Evolutionary conservation across 2,888 invertebrate genomes (phyloP).

Genomic region (Orchesellides sinensis): DNA sequence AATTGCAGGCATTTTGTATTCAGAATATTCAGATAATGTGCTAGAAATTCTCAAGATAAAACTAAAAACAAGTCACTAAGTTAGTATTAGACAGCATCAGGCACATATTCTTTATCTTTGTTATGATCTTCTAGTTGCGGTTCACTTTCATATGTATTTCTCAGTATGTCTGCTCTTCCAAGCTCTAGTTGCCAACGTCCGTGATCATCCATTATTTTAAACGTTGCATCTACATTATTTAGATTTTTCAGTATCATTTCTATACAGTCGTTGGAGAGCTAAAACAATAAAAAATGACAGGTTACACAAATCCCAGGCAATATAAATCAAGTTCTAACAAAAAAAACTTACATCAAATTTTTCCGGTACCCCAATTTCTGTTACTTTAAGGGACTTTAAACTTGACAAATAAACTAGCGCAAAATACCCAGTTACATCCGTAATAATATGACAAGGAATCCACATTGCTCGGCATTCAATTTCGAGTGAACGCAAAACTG

Average conservation of each 20-base stretch:
- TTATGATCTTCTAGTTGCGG: conserved; percentile 64
- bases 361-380: conserved; percentile 67
- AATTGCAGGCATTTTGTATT: not conserved
- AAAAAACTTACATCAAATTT: conserved; percentile 63
- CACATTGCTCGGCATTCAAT: conserved; percentile 65
- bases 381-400: conserved; percentile 60
- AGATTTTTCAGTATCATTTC: conserved; percentile 34
- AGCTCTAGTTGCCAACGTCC: conserved; percentile 67
- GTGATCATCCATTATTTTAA: conserved; percentile 68
- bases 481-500: conserved; percentile 46
- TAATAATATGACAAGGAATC: conserved; percentile 65
- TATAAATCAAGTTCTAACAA: not conserved
- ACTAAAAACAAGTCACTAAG: too few species aligned
- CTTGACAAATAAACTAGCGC: conserved; percentile 63
- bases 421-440: conserved; percentile 70
- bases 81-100: too few species aligned
- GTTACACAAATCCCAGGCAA: not conserved
- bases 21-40: not conserved
- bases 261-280: conserved; percentile 64
- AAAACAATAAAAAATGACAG: not conserved
- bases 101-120: conserved; percentile 48
- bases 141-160: conserved; percentile 66
- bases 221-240: conserved; percentile 38
- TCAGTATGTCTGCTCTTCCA: conserved; percentile 46
- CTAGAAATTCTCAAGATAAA: too few species aligned